Base-by-base conservation (phyloP, 2,888 invertebrate species). In the Agrilus biguttatus region DNA sequence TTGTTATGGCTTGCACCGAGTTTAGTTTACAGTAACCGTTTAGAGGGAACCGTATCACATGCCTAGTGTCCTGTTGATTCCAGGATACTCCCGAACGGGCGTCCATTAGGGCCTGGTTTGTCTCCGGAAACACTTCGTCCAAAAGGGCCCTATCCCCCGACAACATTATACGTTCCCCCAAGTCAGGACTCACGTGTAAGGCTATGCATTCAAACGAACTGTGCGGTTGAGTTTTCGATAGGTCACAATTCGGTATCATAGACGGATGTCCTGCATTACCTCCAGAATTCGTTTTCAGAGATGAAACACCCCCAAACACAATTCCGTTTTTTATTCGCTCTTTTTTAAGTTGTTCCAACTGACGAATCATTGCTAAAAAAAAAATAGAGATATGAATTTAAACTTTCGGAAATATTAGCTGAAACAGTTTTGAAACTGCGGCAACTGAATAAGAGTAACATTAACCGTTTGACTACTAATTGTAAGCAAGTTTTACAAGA, bases 11-110 rank as follows among this genome's bases (percentile, higher is more conserved):
- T 67, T 89, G 88, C 48, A 89, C 79, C n/a, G 87, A 87, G 64
- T 87, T 89, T 51, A 89, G 71, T 67, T 89, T 88, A 69, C 87
- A 88, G 66, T 86, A 89, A 52, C 89, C 88, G 66, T 88, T 89
- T 43, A 89, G 68, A 10, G 88, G 88, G 60, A 87, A 89, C 46
- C 89, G 72, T 52, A 88, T 86, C 33, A 88, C 83, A 67, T 84
- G 84, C 42, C 83, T 77, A 49, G 81, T 77, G 66, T 87, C 88
- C 54, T 80, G 75, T 59, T 84, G 80, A 57, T 84, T 85, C 51
- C 65, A 65, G 83, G 86, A 88, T 36, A 83, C 81, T 17, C 83
- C 82, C 28, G 82, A 80, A 45, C 86, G 73, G 34, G 83, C 78
- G 62, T 87, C 85, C 71, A 86, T 78, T 45, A 84, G 73, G 1